A percentile compares a stretch with the other conserved stretches of the same genome.
These are phyloP conservation scores for Ceyx melanurus DNA, from an alignment of 2,113 vertebrate genomes.

Conservation along the genomic window DNA sequence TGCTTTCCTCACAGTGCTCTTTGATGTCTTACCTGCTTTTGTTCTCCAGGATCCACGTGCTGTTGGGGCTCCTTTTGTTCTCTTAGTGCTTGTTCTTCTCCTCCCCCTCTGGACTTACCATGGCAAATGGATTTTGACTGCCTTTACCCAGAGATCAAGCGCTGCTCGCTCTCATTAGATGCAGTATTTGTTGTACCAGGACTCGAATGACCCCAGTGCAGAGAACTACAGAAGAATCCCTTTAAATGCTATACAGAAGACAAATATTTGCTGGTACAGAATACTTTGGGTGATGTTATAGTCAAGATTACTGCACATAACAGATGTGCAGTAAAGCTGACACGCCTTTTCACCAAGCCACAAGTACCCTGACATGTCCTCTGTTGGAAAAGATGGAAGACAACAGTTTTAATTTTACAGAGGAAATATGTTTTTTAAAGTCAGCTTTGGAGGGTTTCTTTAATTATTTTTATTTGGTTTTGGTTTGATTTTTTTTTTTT, in stretches of 20 bases:
- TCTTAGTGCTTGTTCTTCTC: not conserved
- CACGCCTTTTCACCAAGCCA: not conserved
- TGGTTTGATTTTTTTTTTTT: no score
- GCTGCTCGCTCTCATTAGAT: conserved; percentile 4
- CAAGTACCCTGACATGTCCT: not conserved
- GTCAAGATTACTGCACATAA: not conserved
- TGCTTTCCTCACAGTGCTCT: not conserved
- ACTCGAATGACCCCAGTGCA: not conserved
- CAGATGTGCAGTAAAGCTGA: not conserved
- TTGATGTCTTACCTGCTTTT: not conserved
- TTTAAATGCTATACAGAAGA: conserved; percentile 13
- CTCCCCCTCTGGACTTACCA: not conserved
- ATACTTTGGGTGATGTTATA: not conserved
- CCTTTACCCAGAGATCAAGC: conserved; percentile 10
- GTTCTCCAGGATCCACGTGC: not conserved
- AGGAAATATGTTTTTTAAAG: not conserved
- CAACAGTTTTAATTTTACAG: not conserved
- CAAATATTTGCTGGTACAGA: conserved; percentile 47
- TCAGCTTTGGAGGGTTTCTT: no score
- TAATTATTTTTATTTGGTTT: not conserved
- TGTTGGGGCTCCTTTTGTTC: conserved; percentile 3
- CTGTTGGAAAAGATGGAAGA: not conserved
- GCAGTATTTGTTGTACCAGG: conserved; percentile 34
- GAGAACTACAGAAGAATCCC: not conserved
- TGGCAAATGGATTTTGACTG: conserved; percentile 40